Percentiles rank a stretch among this genome's conserved stretches.
phyloP scores from a whole-genome alignment of 2,113 vertebrate species.

The Nannospalax galili region DNA sequence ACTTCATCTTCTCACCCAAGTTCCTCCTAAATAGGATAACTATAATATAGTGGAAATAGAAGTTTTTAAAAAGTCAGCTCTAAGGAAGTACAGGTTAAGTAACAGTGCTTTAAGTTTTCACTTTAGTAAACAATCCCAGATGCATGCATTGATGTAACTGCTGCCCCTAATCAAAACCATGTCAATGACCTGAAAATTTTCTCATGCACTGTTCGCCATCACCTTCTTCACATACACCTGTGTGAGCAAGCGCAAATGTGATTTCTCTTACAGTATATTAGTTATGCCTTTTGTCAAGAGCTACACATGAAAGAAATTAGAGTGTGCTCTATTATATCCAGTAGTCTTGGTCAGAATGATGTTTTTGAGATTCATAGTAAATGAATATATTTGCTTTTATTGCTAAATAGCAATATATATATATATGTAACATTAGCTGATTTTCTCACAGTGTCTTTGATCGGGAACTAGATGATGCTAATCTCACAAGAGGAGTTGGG shows the following conservation, averaged over 20 bases:
- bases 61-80: neutral
- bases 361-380: conserved; percentile 18
- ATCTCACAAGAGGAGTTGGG: neutral
- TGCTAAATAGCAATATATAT: neutral
- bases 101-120: neutral
- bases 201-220: neutral
- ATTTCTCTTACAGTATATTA: neutral
- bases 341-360: conserved; percentile 9
- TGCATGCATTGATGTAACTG: neutral
- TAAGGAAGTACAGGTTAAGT: neutral
- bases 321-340: neutral
- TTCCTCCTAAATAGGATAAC: neutral
- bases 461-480: neutral
- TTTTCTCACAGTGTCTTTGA: neutral
- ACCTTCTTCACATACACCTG: no score
- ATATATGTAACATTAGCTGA: no score
- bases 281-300: neutral
- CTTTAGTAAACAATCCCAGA: neutral
- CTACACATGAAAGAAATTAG: neutral
- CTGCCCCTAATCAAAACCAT: neutral
- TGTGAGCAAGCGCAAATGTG: no score
- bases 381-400: conserved; percentile 9
- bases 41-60: neutral
- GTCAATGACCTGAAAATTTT: neutral
- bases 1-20: neutral